Evolutionary conservation across 2,797 vertebrate species (phyloP), one percentile per base, ranked within the genome.

Genomic region (Acanthurus leucopareius): DNA sequence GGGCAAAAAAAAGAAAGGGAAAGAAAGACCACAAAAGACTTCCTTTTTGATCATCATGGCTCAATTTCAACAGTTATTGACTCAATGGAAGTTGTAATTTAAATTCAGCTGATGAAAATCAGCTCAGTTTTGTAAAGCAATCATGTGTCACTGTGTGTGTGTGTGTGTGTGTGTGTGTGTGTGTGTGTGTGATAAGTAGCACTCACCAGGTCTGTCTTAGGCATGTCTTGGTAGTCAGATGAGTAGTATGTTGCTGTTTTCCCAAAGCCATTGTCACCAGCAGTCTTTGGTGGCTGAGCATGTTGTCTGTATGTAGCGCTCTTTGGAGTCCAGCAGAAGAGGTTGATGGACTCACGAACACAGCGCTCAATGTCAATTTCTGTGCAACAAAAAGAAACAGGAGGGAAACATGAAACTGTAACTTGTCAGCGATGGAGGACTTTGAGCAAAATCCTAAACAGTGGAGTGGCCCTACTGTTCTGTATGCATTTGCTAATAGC

Each of bases 281-380:
- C 0, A 0, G 83, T 85, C 69, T 96, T 97, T 0, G 95, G 91
- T 0, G 96, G 95, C 59, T 98, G 98, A 16, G 98, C 98, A 0
- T 97, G 97, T 10, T 99, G 98, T 45, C 98, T 86, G 80, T 96
- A 99, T 0, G 98, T 99, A 17, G 97, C 96, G 5, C 98, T 99
- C 92, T 97, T 98, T 0, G 98, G 98, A 1, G 97, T 98, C 97
- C 98, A 99, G 90, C 97, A 97, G 87, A 99, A 99, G 51, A 99
- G 96, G 92, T 88, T 97, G 93, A 99, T 97, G 0, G 98, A 99
- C 90, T 99, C 98, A n/a, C 96, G 96, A 13, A 99, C 98, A 38
- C 98, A 99, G 14, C 97, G 96, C 61, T 99, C 97, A 45, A 99
- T 99, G 69, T 99, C 98, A 9, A 99, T 98, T 94, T 99, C 98